Conservation (phyloP, 2,888 invertebrate species). For the Clanis bilineata region DNA sequence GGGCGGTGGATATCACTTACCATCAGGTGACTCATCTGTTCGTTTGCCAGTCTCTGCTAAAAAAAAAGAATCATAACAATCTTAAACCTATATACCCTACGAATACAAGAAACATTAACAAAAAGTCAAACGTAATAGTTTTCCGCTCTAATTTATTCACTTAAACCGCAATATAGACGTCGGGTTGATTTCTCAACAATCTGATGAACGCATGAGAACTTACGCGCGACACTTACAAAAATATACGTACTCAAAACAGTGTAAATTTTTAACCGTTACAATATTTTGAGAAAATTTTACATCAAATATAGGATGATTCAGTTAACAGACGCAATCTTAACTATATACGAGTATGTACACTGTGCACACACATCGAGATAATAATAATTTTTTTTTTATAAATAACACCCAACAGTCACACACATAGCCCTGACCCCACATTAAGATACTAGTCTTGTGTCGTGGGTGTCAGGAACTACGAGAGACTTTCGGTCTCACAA, state of each 20-base stretch:
- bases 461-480: no score
- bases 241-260: conserved; percentile 56
- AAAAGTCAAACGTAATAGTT: not conserved
- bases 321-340: conserved; percentile 16
- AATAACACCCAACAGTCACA: no score
- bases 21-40: no score
- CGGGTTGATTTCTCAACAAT: conserved; percentile 62
- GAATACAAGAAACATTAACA: not conserved
- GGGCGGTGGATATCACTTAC: no score
- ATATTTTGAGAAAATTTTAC: conserved; percentile 29
- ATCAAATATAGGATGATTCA: conserved; percentile 30
- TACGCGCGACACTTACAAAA: conserved; percentile 50
- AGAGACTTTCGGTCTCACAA: no score
- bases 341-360: conserved; percentile 24
- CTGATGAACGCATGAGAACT: conserved; percentile 73
- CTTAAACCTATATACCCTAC: no score
- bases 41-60: no score
- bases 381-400: no score
- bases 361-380: conserved; percentile 21
- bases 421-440: no score
- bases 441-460: no score
- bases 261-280: conserved; percentile 49
- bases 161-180: conserved; percentile 41
- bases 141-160: conserved; percentile 19
- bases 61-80: no score